Base-by-base conservation (phyloP, 2,888 invertebrate genomes). In the Drosophila picticornis region DNA sequence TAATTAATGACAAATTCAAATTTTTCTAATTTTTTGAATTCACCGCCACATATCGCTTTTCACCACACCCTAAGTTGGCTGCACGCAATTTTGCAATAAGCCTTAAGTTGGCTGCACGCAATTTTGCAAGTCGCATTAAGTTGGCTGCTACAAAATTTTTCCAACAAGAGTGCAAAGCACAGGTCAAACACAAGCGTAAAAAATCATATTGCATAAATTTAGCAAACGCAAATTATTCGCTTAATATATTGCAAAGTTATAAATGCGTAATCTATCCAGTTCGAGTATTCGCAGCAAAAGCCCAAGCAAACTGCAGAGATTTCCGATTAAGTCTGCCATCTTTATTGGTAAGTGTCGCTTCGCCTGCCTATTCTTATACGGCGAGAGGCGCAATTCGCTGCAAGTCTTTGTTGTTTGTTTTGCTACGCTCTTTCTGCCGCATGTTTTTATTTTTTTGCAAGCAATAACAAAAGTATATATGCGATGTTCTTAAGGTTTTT, bases 381-480 rank as follows among this genome's bases (percentile, higher is more conserved):
- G 25, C 55, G 32, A 56, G 2, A 5, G 5, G 2, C 1, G 4
- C 4, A 71, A 50, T 67, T 77, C 59, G 76, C 71, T 65, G 46
- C 51, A 29, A 13, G 13, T 7, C 55, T 32, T 65, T 65, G 25
- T 27, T 69, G 22, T 79, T 79, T 79, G 81, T 81, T 79, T 64
- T 79, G 81, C 56, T 79, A 77, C 29, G 60, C 77, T 57, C 34
- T 6, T 79, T 63, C 78, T 16, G 40, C 51, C 43, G 53, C 32
- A 43, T 51, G 25, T 22, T 58, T 25, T 13, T 25, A 13, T 32
- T 25, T 9, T 57, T 10, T 57, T 25, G 1, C 25, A 25, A n/a
- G 2, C 25, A 61, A 31, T 2, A 13, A 31, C 31, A 57, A 31
- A 16, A 31, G 10, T 16, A 10, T 4, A 22, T 22, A 27, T 4